These are phyloP conservation scores for Takifugu bimaculatus DNA, from an alignment of 2,113 vertebrate genomes.

Conservation along the genomic window DNA sequence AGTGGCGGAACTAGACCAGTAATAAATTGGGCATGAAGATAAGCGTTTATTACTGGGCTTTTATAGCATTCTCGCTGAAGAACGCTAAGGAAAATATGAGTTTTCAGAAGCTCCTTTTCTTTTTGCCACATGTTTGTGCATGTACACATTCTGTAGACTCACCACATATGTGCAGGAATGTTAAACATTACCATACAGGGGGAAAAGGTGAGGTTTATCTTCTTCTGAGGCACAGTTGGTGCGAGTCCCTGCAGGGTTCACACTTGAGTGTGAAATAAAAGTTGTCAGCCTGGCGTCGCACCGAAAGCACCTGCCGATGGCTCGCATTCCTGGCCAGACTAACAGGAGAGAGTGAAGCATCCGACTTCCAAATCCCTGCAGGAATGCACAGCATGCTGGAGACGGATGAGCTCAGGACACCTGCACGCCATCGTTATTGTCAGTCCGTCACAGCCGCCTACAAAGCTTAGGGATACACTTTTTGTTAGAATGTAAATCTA, in stretches of 20 bases:
- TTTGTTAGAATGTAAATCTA: neutral
- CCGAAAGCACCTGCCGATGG: constrained; percentile 41
- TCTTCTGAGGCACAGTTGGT: neutral
- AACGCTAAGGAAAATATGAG: no score
- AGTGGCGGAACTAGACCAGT: neutral
- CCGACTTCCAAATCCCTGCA: constrained; percentile 42
- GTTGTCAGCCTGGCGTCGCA: constrained; percentile 20
- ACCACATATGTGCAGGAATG: constrained; percentile 13
- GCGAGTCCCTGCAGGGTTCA: constrained; percentile 26
- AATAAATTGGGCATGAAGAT: no score
- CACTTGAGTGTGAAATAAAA: constrained; percentile 49
- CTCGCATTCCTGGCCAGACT: constrained; percentile 55
- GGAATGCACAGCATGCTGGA: constrained; percentile 48
- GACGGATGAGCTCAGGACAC: constrained; percentile 18
- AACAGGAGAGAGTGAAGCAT: constrained; percentile 39
- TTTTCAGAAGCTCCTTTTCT: neutral
- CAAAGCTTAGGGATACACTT: neutral
- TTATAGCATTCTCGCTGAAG: no score
- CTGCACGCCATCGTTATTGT: neutral
- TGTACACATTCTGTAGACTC: neutral
- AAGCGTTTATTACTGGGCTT: no score
- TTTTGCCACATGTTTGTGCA: neutral
- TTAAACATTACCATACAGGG: constrained; percentile 5
- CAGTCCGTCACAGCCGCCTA: neutral
- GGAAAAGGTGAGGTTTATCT: neutral